Conservation (phyloP, 53 echinoderm and acorn worm species). For the Zoroaster sp. region DNA sequence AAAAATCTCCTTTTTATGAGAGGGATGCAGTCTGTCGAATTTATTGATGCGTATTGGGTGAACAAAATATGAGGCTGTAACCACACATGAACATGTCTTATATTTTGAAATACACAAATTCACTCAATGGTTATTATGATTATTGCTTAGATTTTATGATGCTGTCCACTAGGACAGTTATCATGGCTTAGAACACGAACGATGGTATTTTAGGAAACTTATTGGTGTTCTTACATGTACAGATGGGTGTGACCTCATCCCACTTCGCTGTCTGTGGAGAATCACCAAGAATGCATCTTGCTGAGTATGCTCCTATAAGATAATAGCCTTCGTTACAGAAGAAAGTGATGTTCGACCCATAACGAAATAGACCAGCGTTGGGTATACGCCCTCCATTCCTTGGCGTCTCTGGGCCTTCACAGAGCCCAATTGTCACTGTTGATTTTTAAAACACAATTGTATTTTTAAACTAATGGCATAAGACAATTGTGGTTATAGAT, state of each 20-base stretch:
- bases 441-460: background rate
- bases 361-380: background rate
- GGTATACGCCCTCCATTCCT: slow-evolving; percentile 48
- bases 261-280: background rate
- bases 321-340: slow-evolving; percentile 30
- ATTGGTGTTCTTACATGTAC: background rate
- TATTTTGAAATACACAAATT: no score
- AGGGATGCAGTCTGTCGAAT: no score
- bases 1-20: no score
- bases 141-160: no score
- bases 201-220: background rate
- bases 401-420: slow-evolving; percentile 61
- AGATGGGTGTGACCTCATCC: background rate
- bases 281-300: slow-evolving; percentile 21
- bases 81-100: no score
- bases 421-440: slow-evolving; percentile 71
- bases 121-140: no score
- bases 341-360: slow-evolving; percentile 11
- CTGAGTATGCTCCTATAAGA: background rate
- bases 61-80: no score
- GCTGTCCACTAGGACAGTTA: no score
- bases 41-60: no score
- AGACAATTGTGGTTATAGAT: background rate
- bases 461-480: background rate
- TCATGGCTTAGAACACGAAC: background rate